Base-by-base conservation (phyloP, 2,113 vertebrate species). In the Chionis minor region DNA sequence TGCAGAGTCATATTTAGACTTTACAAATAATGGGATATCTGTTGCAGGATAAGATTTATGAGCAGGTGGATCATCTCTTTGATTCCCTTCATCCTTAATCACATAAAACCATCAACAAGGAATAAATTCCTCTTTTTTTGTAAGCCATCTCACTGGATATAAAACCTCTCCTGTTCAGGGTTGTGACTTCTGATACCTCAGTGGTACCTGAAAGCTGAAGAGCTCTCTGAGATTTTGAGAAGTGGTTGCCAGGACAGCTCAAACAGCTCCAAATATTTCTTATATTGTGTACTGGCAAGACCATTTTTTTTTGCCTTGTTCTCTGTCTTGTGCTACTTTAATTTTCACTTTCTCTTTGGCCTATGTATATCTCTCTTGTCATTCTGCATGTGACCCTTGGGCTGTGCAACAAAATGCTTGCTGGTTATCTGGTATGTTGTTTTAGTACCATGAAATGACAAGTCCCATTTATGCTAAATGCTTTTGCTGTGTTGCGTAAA, bases 311-410 rank as follows among this genome's bases (percentile, higher is more conserved):
- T 90, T 27, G 10, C 11, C 35, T 55, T 79, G 27, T 73, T 67
- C 44, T 86, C 51, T 66, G 4, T 58, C 59, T 62, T 73, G 30
- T 33, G 49, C 33, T 71, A 33, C 80, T 95, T 86, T 42, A 92
- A 86, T 95, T 96, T 96, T 96, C 54, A 35, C 40, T 90, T 94
- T 96, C 79, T 93, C 20, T 94, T 90, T 90, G 86, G 28, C 47
- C 62, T 93, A 4, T 26, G 38, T 87, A 85, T 96, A 67, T 78
- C 42, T 74, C 8, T 38, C 38, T 38, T 85, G n/a, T 83, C 26
- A 51, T 94, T 95, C n/a, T 94, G n/a, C 26, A 2, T 90, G 44
- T 94, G 82, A 83, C 65, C 88, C 81, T 86, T 71, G 40, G 56
- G 47, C 85, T 88, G 47, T 88, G 72, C 38, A 88, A 35, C 42